Evolutionary conservation across 2,113 vertebrate genomes (phyloP), one percentile per base, ranked within the genome.

Genomic region (Austrofundulus limnaeus): DNA sequence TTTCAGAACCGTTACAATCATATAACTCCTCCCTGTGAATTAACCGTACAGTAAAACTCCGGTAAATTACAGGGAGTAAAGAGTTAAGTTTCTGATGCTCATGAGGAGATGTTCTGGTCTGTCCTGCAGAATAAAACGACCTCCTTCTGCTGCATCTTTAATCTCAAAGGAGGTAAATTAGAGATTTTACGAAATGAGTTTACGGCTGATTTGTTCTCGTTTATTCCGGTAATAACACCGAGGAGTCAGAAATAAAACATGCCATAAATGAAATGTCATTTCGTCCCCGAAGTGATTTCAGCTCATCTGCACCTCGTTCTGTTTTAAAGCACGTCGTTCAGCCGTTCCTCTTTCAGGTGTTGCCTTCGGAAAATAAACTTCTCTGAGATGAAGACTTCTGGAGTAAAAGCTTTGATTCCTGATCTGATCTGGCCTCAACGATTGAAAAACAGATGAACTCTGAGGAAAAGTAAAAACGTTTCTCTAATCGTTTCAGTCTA

Each of bases 11-110:
- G n/a, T n/a, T n/a, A n/a, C n/a, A n/a, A n/a, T n/a, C n/a, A n/a
- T n/a, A n/a, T 31, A n/a, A 25, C 54, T 72, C 7, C 11, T 49
- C 20, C 4, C 54, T 62, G 41, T 47, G 61, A 77, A 58, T 48
- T 48, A 23, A 20, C 25, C 15, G 46, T 25, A 47, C 31, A 54
- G 25, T 20, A 51, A n/a, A n/a, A n/a, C n/a, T n/a, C n/a, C 41
- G 4, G 41, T 6, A 16, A 5, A 16, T 42, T 28, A 28, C 7
- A 7, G 28, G 7, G 7, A 28, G 28, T 28, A 7, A 4, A 28
- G 28, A 28, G 7, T 28, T 28, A 28, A 28, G 28, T 4, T 28
- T 28, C 7, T 28, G 7, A 28, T 28, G 28, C 28, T 4, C 78
- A 41, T 41, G 16, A 41, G 39, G 39, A 41, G 16, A 2, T 41